Conservation (phyloP, 2,113 vertebrate species). For the Manacus vitellinus region DNA sequence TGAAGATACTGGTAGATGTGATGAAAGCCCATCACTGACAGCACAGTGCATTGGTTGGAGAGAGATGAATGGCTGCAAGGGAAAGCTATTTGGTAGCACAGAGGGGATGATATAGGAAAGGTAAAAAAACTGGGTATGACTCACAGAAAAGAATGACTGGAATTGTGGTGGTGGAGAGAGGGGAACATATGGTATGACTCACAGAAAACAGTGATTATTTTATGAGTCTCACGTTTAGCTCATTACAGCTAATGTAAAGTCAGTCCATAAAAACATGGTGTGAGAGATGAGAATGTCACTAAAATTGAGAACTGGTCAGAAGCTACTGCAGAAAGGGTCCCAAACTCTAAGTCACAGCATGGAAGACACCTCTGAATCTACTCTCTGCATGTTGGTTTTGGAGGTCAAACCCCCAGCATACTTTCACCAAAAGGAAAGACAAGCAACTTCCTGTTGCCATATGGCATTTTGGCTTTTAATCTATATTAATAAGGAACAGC, state of each 20-base stretch:
- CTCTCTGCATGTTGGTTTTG: neutral
- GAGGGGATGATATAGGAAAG: neutral
- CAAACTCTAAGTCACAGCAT: rapidly evolving
- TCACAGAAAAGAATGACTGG: neutral
- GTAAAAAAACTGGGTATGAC: neutral
- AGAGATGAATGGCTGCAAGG: neutral
- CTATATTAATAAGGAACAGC: neutral
- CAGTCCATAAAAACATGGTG: neutral
- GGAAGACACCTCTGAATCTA: neutral
- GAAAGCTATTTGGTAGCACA: neutral
- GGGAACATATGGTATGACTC: neutral
- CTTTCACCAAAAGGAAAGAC: neutral
- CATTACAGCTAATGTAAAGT: neutral
- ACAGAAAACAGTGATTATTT: neutral
- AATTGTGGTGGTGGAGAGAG: neutral
- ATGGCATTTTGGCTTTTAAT: neutral
- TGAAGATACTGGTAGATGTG: neutral
- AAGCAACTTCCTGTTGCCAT: neutral
- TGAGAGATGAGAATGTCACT: neutral
- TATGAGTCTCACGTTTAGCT: neutral
- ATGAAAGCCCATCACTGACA: neutral
- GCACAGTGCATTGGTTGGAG: neutral
- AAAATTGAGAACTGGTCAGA: neutral
- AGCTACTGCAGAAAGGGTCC: neutral
- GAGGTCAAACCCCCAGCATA: neutral